Evolutionary conservation across 2,797 vertebrate species (phyloP).

Genomic region (Loriculus beryllinus): DNA sequence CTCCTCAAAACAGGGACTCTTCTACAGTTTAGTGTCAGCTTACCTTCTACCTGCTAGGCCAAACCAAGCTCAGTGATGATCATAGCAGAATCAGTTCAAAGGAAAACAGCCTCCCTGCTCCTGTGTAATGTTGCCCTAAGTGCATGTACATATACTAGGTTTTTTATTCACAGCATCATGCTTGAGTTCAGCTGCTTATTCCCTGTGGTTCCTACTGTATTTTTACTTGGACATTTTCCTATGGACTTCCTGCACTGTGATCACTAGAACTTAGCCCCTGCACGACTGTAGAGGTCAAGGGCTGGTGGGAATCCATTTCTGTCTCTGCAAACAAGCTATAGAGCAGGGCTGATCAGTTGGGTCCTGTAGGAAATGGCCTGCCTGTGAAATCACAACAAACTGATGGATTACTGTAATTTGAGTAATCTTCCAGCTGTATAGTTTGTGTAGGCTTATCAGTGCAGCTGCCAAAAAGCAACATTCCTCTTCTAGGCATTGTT

Average conservation of each 20-base stretch:
- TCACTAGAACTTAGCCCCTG: not conserved
- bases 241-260: not conserved
- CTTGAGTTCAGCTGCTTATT: not conserved
- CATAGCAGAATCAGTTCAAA: not conserved
- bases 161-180: not conserved
- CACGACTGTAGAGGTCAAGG: not conserved
- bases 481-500: not conserved
- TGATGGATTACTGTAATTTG: not conserved
- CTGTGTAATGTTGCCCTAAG: not conserved
- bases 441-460: not conserved
- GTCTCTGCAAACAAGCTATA: not conserved
- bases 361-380: not conserved
- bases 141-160: not conserved
- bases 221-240: not conserved
- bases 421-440: not conserved
- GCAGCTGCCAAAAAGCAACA: not conserved
- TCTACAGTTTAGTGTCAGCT: not conserved
- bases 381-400: not conserved
- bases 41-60: not conserved
- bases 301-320: not conserved
- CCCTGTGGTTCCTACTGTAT: not conserved
- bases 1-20: not conserved
- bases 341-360: not conserved
- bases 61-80: not conserved
- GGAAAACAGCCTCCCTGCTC: not conserved